Evolutionary conservation across 1,140 invertebrate genomes (phyloP).

Genomic region (Rhyacophila brunnea): DNA sequence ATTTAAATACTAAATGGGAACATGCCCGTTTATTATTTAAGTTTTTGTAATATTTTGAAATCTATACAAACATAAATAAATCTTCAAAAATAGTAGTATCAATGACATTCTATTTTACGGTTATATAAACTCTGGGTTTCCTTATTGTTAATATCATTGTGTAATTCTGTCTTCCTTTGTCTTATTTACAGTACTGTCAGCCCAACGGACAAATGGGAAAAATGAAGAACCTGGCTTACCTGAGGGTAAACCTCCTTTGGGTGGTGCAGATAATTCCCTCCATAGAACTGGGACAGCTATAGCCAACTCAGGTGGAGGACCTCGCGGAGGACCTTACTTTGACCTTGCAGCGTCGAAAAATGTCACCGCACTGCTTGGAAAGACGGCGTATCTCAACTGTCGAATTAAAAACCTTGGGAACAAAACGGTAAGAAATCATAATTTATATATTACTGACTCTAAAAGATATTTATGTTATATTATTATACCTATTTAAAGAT

Average conservation of each 20-base stretch:
- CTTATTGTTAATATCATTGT: too few relatives aligned
- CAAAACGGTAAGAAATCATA: conserved; percentile 65
- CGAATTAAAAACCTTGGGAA: conserved; percentile 76
- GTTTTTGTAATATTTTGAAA: too few relatives aligned
- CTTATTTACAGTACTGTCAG: conserved; percentile 32
- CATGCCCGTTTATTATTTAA: too few relatives aligned
- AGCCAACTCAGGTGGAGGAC: conserved; percentile 31
- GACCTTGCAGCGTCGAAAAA: conserved; percentile 65
- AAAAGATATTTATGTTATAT: too few relatives aligned
- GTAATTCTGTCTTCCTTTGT: too few relatives aligned
- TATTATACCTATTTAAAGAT: too few relatives aligned
- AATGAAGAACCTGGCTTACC: conserved; percentile 15
- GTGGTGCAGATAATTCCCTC: conserved; percentile 23
- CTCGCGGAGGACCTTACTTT: conserved; percentile 59
- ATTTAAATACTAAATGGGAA: too few relatives aligned
- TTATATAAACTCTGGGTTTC: too few relatives aligned
- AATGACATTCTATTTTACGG: too few relatives aligned
- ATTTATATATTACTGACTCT: too few relatives aligned
- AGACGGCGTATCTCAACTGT: conserved; percentile 76
- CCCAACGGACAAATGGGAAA: conserved; percentile 33
- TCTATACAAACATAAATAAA: too few relatives aligned
- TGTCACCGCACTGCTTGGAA: conserved; percentile 73
- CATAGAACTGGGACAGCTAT: conserved; percentile 10
- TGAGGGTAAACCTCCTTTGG: conserved; percentile 12
- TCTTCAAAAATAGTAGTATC: too few relatives aligned